phyloP scores from a whole-genome alignment of 2,888 invertebrate species.

The Cerastoderma edule region DNA sequence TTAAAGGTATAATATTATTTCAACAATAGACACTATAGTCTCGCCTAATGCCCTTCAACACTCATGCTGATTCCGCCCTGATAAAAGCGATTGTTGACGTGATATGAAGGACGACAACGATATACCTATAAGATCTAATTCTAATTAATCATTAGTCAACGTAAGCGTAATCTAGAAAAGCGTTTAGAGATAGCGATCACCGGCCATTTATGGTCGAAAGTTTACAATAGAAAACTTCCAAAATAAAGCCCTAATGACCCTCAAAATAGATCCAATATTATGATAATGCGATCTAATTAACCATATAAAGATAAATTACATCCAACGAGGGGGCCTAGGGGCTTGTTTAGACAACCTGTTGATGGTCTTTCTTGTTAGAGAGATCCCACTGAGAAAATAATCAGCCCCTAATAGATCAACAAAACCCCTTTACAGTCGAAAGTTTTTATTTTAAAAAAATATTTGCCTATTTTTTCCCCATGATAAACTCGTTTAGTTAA shows the following conservation, averaged over 20 bases:
- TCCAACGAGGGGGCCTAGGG: conserved; percentile 43
- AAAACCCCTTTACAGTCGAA: not conserved
- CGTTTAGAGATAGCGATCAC: conserved; percentile 27
- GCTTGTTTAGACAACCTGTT: conserved; percentile 39
- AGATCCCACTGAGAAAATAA: conserved; percentile 28
- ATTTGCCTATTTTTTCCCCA: too few relatives aligned
- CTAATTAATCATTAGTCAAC: conserved; percentile 53
- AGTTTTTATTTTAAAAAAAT: not conserved
- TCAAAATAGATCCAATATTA: conserved; percentile 56
- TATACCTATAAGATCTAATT: conserved; percentile 60
- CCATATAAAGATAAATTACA: conserved; percentile 50
- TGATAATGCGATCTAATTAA: conserved; percentile 56
- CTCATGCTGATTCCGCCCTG: conserved; percentile 8
- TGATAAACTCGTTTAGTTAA: too few relatives aligned
- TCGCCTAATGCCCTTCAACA: conserved; percentile 14
- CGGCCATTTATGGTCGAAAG: conserved; percentile 36
- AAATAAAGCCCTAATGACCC: conserved; percentile 60
- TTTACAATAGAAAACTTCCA: conserved; percentile 45
- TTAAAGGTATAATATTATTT: not conserved
- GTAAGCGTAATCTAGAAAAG: conserved; percentile 34
- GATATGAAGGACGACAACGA: conserved; percentile 15
- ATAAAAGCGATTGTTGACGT: conserved; percentile 13
- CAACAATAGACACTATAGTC: conserved; percentile 7
- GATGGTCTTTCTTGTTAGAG: conserved; percentile 12
- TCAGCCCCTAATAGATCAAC: not conserved